Percentiles rank a stretch among this genome's conserved stretches.
phyloP scores from a whole-genome alignment of 2,113 vertebrate species.

The Mus spicilegus region DNA sequence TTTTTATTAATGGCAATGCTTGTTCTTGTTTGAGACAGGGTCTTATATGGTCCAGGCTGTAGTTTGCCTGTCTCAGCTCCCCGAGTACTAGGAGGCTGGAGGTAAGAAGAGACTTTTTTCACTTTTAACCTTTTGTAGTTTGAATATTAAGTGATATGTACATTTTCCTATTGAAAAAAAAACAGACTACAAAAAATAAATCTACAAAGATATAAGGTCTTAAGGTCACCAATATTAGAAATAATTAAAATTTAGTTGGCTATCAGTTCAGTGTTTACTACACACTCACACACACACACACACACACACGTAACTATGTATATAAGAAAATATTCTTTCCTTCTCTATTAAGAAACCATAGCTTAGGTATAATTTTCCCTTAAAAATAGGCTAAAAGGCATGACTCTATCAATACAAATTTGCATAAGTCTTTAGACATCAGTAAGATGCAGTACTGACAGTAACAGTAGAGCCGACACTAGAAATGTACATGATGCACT shows the following conservation, averaged over 20 bases:
- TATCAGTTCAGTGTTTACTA: conserved; percentile 28
- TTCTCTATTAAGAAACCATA: neutral
- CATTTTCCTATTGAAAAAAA: conserved; percentile 13
- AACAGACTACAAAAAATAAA: conserved; percentile 50
- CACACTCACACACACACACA: neutral
- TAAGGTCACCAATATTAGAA: conserved; percentile 31
- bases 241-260: conserved; percentile 31
- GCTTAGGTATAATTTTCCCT: conserved; percentile 39
- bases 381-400: neutral
- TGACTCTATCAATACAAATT: conserved; percentile 5
- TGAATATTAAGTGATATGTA: conserved; percentile 14
- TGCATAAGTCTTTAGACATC: neutral
- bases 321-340: neutral
- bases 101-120: neutral
- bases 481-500: neutral
- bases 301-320: neutral
- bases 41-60: neutral
- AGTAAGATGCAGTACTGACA: neutral
- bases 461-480: neutral
- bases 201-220: conserved; percentile 27
- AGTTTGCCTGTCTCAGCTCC: neutral
- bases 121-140: neutral
- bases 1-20: conserved; percentile 19
- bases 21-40: neutral
- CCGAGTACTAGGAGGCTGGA: neutral